phyloP scores from a whole-genome alignment of 2,113 vertebrate species.

The Silurus glanis region DNA sequence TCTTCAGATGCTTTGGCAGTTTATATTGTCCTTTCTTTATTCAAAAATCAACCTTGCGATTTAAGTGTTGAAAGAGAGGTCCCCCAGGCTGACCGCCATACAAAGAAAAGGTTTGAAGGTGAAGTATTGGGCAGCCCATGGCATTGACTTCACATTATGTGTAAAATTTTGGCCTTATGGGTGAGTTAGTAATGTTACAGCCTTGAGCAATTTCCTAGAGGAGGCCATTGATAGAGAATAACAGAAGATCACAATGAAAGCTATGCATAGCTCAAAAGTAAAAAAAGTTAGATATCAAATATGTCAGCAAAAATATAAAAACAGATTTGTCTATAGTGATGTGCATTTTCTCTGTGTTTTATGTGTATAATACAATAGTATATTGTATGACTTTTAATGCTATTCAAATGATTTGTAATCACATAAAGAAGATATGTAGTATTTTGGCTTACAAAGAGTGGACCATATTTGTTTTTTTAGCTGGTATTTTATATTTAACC shows the following conservation, averaged over 20 bases:
- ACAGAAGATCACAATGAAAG: constrained; percentile 7
- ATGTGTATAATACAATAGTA: neutral
- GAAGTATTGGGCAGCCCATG: constrained; percentile 65
- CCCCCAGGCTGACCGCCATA: constrained; percentile 52
- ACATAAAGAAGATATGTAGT: neutral
- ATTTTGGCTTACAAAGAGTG: neutral
- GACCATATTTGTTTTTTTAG: neutral
- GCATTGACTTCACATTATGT: constrained; percentile 56
- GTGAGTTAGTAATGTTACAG: constrained; percentile 64
- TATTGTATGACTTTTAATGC: neutral
- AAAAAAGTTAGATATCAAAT: neutral
- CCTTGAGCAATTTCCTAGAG: constrained; percentile 64
- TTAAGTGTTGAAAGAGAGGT: constrained; percentile 58
- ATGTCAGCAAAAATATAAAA: neutral
- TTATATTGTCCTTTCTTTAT: constrained; percentile 56
- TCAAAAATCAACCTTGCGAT: constrained; percentile 61
- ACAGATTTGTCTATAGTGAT: neutral
- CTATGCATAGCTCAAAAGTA: constrained; percentile 56
- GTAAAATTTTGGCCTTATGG: constrained; percentile 49
- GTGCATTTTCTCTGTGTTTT: neutral
- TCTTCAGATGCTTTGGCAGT: constrained; percentile 53
- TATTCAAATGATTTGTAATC: neutral
- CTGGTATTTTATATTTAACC: neutral
- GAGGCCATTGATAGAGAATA: constrained; percentile 48
- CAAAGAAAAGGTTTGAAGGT: constrained; percentile 67